Percentiles rank a stretch among this genome's conserved stretches.
Conservation (phyloP, 2,888 invertebrate species). For the Seira musarum region DNA sequence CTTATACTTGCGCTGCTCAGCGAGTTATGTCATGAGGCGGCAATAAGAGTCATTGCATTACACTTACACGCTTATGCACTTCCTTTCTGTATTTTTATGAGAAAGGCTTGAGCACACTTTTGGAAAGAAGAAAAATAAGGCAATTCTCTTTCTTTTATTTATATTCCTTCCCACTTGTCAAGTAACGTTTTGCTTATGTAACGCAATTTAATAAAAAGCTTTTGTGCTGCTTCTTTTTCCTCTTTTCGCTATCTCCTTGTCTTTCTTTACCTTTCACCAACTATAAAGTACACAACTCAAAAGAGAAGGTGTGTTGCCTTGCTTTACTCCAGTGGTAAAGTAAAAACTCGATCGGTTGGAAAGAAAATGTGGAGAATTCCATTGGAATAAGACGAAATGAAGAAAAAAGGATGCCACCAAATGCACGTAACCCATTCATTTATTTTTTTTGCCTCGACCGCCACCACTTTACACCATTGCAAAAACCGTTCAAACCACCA, state of each 20-base stretch:
- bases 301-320: not conserved
- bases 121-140: not conserved
- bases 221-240: slow-evolving; percentile 1
- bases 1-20: too few relatives aligned
- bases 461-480: slow-evolving; percentile 1
- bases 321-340: not conserved
- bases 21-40: too few relatives aligned
- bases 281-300: not conserved
- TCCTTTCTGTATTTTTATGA: not conserved
- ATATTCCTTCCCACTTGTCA: slow-evolving; percentile 5
- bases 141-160: not conserved
- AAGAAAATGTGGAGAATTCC: slow-evolving; percentile 13
- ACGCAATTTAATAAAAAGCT: slow-evolving; percentile 32
- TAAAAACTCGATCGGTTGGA: slow-evolving; percentile 12
- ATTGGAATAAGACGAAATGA: not conserved
- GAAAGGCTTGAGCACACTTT: not conserved
- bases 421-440: slow-evolving; percentile 5
- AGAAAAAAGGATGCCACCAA: slow-evolving; percentile 10
- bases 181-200: slow-evolving; percentile 16
- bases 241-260: not conserved
- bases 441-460: not conserved
- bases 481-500: slow-evolving; percentile 10
- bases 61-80: not conserved
- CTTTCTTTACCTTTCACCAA: slow-evolving; percentile 14
- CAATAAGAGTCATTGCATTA: too few relatives aligned